A percentile compares a stretch with the other conserved stretches of the same genome.
Evolutionary conservation across 2,888 invertebrate species (phyloP).

Genomic region (Hyalella azteca): DNA sequence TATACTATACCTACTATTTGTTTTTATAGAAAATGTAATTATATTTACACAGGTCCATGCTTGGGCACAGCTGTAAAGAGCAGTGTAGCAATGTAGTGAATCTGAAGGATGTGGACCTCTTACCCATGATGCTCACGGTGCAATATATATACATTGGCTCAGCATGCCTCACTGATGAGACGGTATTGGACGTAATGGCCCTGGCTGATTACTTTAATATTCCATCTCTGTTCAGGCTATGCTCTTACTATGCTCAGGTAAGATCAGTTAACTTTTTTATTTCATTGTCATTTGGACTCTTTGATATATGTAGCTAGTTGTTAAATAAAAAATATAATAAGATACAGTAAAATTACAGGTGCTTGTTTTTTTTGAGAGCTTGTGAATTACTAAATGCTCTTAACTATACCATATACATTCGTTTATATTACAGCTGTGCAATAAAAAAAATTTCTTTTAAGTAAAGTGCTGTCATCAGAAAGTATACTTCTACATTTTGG

Average conservation of each 20-base stretch:
- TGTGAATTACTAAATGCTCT: too few relatives aligned
- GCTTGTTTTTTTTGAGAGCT: too few relatives aligned
- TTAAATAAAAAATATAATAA: too few relatives aligned
- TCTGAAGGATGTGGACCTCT: neutral
- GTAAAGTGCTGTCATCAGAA: too few relatives aligned
- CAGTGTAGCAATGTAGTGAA: neutral
- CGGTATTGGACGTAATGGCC: constrained; percentile 45
- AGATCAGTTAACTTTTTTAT: neutral
- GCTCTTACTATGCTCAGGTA: constrained; percentile 50
- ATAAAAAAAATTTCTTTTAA: too few relatives aligned
- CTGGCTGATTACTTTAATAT: constrained; percentile 56
- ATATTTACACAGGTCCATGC: neutral
- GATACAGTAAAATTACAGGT: too few relatives aligned
- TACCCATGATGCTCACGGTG: constrained; percentile 32
- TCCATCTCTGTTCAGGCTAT: constrained; percentile 49
- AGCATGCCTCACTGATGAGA: constrained; percentile 43
- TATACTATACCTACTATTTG: neutral
- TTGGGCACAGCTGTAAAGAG: neutral
- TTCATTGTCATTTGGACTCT: neutral
- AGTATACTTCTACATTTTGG: neutral
- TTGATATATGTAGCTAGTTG: too few relatives aligned
- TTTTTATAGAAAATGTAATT: neutral
- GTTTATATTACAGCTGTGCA: too few relatives aligned
- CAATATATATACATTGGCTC: constrained; percentile 50
- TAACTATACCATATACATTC: too few relatives aligned